These are phyloP conservation scores for Neopelma chrysocephalum DNA, from an alignment of 2,797 vertebrate genomes.

Conservation along the genomic window DNA sequence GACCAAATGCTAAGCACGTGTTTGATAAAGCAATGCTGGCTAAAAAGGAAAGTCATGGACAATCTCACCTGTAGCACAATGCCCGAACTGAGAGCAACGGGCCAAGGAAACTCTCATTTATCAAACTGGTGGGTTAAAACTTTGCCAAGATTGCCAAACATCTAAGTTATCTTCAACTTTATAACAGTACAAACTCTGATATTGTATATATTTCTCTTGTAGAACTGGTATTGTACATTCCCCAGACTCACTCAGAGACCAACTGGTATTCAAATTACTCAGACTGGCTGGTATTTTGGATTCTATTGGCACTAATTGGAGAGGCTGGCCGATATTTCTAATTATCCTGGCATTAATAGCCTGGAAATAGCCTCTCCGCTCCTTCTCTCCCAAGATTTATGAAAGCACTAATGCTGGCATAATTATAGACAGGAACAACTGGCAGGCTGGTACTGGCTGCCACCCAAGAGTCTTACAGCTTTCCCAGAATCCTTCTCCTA, in stretches of 20 bases:
- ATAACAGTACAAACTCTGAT: background rate
- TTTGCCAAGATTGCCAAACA: background rate
- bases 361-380: conserved; percentile 63
- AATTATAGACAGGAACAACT: conserved; percentile 54
- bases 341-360: conserved; percentile 72
- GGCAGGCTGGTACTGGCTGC: conserved; percentile 62
- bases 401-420: conserved; percentile 62
- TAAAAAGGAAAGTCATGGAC: background rate
- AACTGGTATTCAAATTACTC: conserved; percentile 59
- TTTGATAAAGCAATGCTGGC: background rate
- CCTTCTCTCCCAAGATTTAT: conserved; percentile 63
- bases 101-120: background rate
- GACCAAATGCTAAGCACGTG: background rate
- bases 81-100: background rate
- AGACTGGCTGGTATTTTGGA: conserved; percentile 63
- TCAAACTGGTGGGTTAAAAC: background rate
- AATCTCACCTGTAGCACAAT: background rate
- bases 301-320: conserved; percentile 61
- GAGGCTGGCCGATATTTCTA: conserved; percentile 73
- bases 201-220: background rate
- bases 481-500: conserved; percentile 56
- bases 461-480: conserved; percentile 49
- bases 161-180: background rate
- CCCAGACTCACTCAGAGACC: conserved; percentile 27
- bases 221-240: background rate